Conservation (phyloP, 2,888 invertebrate genomes). For the Macaria notata region DNA sequence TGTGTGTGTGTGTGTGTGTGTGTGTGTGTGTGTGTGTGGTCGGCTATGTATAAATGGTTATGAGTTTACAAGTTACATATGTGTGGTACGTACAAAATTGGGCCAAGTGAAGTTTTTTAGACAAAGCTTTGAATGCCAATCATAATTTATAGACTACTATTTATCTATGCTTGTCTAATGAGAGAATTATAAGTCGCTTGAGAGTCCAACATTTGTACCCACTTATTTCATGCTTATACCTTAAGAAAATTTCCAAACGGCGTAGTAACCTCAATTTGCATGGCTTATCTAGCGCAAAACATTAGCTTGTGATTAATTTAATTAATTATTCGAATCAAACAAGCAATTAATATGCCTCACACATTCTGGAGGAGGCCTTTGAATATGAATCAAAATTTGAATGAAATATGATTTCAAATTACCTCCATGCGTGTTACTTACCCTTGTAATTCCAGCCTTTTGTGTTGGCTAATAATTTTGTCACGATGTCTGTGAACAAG, state of each 20-base stretch:
- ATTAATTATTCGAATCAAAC: constrained; percentile 16
- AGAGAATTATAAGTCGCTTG: too few species aligned
- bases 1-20: too few species aligned
- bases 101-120: too few species aligned
- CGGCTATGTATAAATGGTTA: too few species aligned
- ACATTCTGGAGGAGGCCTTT: constrained; percentile 2
- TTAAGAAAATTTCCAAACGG: background rate
- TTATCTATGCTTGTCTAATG: too few species aligned
- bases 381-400: constrained; percentile 26
- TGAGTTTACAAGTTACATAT: too few species aligned
- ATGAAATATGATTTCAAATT: constrained; percentile 23
- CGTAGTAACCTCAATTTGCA: constrained; percentile 1
- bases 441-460: constrained; percentile 41
- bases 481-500: background rate
- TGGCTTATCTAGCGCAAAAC: background rate
- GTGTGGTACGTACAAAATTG: too few species aligned
- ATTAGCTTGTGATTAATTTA: constrained; percentile 5
- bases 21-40: too few species aligned
- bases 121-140: too few species aligned
- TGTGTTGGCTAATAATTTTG: background rate
- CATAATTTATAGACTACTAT: too few species aligned
- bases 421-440: constrained; percentile 34
- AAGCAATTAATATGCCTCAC: constrained; percentile 21
- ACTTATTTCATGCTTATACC: too few species aligned
- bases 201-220: too few species aligned